phyloP scores from a whole-genome alignment of 2,888 invertebrate species.

The Drosophila heteroneura region DNA sequence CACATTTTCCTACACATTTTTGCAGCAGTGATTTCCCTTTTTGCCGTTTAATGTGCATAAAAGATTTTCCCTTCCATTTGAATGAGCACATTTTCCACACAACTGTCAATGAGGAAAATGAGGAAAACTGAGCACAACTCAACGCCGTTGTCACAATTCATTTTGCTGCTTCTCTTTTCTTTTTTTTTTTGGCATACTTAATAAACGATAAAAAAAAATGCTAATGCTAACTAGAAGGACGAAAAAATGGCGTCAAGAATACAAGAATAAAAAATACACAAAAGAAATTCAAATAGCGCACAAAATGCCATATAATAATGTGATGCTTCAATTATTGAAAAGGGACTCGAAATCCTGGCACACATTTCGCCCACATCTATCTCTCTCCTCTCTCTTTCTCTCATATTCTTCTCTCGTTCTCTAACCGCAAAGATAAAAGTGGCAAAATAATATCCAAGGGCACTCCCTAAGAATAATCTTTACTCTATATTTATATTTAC shows the following conservation, averaged over 20 bases:
- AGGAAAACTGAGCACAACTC: slow-evolving; percentile 42
- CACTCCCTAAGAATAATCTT: not conserved
- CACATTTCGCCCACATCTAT: not conserved
- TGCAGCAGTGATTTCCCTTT: slow-evolving; percentile 78
- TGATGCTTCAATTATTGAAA: slow-evolving; percentile 27
- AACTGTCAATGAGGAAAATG: slow-evolving; percentile 66
- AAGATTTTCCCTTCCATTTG: slow-evolving; percentile 80
- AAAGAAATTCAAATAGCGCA: slow-evolving; percentile 36
- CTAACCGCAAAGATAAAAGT: not conserved
- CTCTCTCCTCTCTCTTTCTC: not conserved
- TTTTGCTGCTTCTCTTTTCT: slow-evolving; percentile 51
- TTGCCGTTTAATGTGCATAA: slow-evolving; percentile 81
- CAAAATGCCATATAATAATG: slow-evolving; percentile 17
- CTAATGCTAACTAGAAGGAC: slow-evolving; percentile 43
- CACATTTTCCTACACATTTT: slow-evolving; percentile 74
- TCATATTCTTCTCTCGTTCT: not conserved
- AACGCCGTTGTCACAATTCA: slow-evolving; percentile 65
- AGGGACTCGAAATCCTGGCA: not conserved
- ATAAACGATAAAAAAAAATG: slow-evolving; percentile 65
- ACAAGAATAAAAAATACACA: slow-evolving; percentile 6
- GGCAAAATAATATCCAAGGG: not conserved
- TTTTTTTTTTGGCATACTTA: slow-evolving; percentile 59
- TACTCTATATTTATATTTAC: not conserved
- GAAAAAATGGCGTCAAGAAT: slow-evolving; percentile 43
- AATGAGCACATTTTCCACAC: slow-evolving; percentile 80